Evolutionary conservation across 2,888 invertebrate species (phyloP), one percentile per base, ranked within the genome.

Genomic region (Lycaena phlaeas): DNA sequence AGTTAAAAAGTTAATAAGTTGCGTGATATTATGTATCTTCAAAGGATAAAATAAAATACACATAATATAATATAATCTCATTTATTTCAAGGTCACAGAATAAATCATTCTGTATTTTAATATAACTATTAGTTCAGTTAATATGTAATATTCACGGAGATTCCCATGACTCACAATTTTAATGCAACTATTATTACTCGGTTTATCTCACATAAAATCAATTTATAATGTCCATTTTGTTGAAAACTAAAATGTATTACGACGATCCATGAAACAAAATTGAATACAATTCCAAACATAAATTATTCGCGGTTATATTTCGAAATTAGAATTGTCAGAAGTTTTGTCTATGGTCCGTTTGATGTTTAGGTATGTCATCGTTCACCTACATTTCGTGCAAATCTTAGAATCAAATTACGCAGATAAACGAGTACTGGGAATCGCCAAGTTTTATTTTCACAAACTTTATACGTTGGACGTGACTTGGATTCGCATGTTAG

Each of bases 351-450:
- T 15, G n/a, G 10, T n/a, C n/a, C 9, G 22, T 11, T 22, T n/a
- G n/a, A n/a, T n/a, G n/a, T n/a, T 22, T 9, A 22, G 22, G n/a
- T n/a, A 22, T 22, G 12, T 34, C 34, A 22, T 22, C 22, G 18
- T 34, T 34, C 34, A 9, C 34, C 22, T 34, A 22, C 18, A 34
- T 22, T 22, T 22, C 14, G 34, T 34, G 12, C 22, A 18, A 34
- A 34, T 22, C 31, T 15, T 11, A 15, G 30, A 31, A 31, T 17
- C 34, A 34, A 7, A 34, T 34, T 34, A 9, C 22, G 22, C 22
- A 18, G 34, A 17, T 18, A 34, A 34, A 34, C 34, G 34, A 18
- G 12, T 34, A 34, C 34, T 34, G 34, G 12, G 12, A 34, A 34
- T 12, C 34, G 22, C 18, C 4, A 4, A 34, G 17, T 18, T 31